Conservation (phyloP, 92 coral and sea anemone species). For the Actinostola sp. region DNA sequence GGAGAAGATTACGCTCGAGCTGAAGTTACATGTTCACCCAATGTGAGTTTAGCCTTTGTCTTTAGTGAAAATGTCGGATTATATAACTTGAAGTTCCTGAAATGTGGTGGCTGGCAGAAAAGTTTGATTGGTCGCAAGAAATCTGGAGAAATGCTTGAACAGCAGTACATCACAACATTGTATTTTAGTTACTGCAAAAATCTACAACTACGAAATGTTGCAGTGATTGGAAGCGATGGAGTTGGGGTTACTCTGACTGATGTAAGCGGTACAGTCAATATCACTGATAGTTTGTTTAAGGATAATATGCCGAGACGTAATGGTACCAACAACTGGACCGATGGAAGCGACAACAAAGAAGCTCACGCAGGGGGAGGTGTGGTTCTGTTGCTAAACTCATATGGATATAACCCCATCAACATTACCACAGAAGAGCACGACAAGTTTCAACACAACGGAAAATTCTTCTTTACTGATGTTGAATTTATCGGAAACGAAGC, state of each 20-base stretch:
- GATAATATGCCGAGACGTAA: slow-evolving; percentile 36
- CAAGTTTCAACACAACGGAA: slow-evolving; percentile 65
- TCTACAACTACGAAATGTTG: slow-evolving; percentile 14
- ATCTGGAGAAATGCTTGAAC: background rate
- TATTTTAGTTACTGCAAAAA: slow-evolving; percentile 30
- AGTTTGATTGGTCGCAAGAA: slow-evolving; percentile 9
- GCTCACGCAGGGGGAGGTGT: slow-evolving; percentile 74
- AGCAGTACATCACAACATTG: slow-evolving; percentile 19
- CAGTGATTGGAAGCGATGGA: slow-evolving; percentile 27
- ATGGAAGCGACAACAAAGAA: background rate
- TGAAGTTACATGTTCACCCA: background rate
- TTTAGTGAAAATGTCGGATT: slow-evolving; percentile 12
- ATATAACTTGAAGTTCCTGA: slow-evolving; percentile 9
- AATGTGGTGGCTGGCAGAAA: slow-evolving; percentile 39
- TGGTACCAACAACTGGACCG: background rate
- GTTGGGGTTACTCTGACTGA: slow-evolving; percentile 65
- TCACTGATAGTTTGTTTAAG: slow-evolving; percentile 46
- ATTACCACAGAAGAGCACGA: slow-evolving; percentile 55
- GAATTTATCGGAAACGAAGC: slow-evolving; percentile 73
- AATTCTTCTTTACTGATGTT: slow-evolving; percentile 45
- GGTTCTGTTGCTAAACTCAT: slow-evolving; percentile 50
- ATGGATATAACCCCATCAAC: slow-evolving; percentile 50
- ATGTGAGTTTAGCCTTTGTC: slow-evolving; percentile 13
- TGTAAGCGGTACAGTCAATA: slow-evolving; percentile 58
- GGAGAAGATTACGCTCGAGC: slow-evolving; percentile 10